phyloP scores from a whole-genome alignment of 2,888 invertebrate genomes.

The Caenorhabditis sulstoni region DNA sequence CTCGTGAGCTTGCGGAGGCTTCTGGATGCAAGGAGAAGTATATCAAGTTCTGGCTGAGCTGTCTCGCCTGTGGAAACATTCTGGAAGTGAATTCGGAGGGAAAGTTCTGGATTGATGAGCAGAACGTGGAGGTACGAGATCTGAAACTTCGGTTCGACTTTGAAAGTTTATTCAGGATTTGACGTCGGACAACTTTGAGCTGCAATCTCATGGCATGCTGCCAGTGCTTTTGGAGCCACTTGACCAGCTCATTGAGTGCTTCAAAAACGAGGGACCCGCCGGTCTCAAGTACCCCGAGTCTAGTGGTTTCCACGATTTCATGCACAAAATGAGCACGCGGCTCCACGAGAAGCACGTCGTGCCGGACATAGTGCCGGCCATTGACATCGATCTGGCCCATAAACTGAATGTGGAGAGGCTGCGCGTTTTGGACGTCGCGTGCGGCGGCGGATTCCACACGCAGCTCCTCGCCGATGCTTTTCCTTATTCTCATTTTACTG shows the following conservation, averaged over 20 bases:
- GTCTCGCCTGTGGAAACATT: constrained; percentile 67
- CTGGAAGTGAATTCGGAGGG: constrained; percentile 66
- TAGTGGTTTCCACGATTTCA: constrained; percentile 65
- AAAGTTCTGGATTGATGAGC: constrained; percentile 67
- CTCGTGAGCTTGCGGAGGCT: constrained; percentile 66
- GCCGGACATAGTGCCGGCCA: constrained; percentile 65
- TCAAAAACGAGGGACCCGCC: constrained; percentile 67
- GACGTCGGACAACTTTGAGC: constrained; percentile 15
- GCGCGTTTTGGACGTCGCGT: constrained; percentile 73
- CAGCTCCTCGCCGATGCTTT: constrained; percentile 64
- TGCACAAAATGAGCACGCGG: constrained; percentile 61
- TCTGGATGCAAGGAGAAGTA: constrained; percentile 71
- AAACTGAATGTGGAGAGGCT: constrained; percentile 60
- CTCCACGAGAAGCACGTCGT: constrained; percentile 71
- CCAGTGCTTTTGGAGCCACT: constrained; percentile 49
- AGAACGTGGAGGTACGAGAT: constrained; percentile 49
- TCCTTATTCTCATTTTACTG: constrained; percentile 71
- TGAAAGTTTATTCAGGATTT: constrained; percentile 45
- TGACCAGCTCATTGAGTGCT: constrained; percentile 60
- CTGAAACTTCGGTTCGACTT: too few relatives aligned
- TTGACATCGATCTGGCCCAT: constrained; percentile 47
- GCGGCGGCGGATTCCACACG: constrained; percentile 73
- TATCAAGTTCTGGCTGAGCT: constrained; percentile 66
- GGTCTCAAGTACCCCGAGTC: constrained; percentile 69
- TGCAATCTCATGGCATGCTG: constrained; percentile 38